phyloP scores from a whole-genome alignment of 2,888 invertebrate species.

The Daptonema setosum region DNA sequence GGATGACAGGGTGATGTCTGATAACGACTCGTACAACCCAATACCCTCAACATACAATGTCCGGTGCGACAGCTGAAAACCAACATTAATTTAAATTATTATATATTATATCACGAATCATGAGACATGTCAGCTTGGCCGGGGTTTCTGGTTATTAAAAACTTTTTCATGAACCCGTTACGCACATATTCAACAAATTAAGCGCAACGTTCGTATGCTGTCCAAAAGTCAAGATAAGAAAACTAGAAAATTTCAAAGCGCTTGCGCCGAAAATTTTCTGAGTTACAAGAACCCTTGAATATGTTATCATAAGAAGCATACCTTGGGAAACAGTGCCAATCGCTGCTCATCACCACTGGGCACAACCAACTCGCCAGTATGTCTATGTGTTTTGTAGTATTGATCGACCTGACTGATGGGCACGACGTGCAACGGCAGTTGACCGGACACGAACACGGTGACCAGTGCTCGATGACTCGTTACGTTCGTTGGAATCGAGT shows the following conservation, averaged over 20 bases:
- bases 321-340: neutral
- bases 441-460: neutral
- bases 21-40: neutral
- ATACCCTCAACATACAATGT: neutral
- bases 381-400: neutral
- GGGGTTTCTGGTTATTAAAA: too few species aligned
- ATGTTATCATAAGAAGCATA: neutral
- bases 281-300: too few species aligned
- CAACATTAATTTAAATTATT: neutral
- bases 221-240: neutral
- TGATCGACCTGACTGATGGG: neutral
- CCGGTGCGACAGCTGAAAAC: neutral
- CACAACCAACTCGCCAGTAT: neutral
- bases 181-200: neutral
- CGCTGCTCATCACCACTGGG: neutral
- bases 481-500: neutral
- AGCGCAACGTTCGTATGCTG: neutral
- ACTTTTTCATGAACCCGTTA: too few species aligned
- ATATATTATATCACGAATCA: too few species aligned
- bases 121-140: too few species aligned
- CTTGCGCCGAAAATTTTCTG: too few species aligned
- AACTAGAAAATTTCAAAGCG: too few species aligned
- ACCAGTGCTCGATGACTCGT: neutral
- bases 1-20: neutral
- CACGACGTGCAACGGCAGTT: neutral